Base-by-base conservation (phyloP, 2,797 vertebrate genomes). In the Eospalax fontanierii region DNA sequence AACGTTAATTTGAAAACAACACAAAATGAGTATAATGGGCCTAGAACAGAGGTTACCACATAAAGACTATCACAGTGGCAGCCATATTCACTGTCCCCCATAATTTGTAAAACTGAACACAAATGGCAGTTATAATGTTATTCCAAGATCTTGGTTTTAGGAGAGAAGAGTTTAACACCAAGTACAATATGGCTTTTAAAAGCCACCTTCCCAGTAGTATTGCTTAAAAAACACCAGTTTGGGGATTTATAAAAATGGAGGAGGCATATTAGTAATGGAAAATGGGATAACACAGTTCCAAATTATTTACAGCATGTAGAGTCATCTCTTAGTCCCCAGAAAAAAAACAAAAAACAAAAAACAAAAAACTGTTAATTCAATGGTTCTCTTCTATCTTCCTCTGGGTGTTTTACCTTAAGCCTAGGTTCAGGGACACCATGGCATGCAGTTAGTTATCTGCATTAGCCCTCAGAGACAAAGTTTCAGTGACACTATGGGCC, bases 151-250 rank as follows among this genome's bases (percentile, higher is more conserved):
- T 57, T 74, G 50, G 40, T 65, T 78, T 68, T 79, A 38, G 61
- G 70, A 90, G 50, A 70, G 30, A 87, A 93, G 79, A 94, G 16
- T 57, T 74, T 91, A 83, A 92, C 66, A 75, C 43, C 70, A 94
- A 90, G 80, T 11, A 86, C 57, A 61, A 63, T 50, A 59, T 0
- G 65, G 7, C 71, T 85, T 78, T 92, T 28, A 91, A 68, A 92
- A 28, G n/a, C 59, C 85, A 21, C 18, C 70, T 16, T 38, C 5
- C 6, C n/a, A n/a, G n/a, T n/a, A 73, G 76, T 85, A 35, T 91
- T 46, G 87, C 61, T 96, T 83, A 79, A 15, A 89, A 95, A 86
- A 80, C 30, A 18, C 66, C 30, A 66, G 61, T 78, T 95, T 75
- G 84, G 61, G 54, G 22, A 90, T 16, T 65, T 6, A 3, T 33